phyloP scores from a whole-genome alignment of 1,140 invertebrate species.

The Drosophila gunungcola region DNA sequence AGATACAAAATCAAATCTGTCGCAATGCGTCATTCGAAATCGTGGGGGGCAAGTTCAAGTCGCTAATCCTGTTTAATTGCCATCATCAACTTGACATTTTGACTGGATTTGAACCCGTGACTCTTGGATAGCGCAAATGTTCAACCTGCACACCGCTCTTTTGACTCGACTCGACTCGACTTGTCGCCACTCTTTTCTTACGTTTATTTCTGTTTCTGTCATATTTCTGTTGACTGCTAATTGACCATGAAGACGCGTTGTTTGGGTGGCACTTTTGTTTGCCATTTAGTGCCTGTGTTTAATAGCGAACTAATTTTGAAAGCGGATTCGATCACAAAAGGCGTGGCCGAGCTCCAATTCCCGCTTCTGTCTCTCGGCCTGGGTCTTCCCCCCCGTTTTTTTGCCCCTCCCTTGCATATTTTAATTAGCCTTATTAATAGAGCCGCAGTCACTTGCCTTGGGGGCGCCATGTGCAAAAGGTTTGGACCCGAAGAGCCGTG shows the following conservation, averaged over 20 bases:
- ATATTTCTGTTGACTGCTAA: slow-evolving; percentile 75
- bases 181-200: not conserved
- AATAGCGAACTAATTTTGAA: slow-evolving; percentile 78
- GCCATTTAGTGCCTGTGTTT: slow-evolving; percentile 74
- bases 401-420: slow-evolving; percentile 40
- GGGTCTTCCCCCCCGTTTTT: not conserved
- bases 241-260: slow-evolving; percentile 71
- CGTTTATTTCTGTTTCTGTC: slow-evolving; percentile 47
- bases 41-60: slow-evolving; percentile 60
- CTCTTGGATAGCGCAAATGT: slow-evolving; percentile 49
- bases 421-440: slow-evolving; percentile 73
- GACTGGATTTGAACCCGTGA: slow-evolving; percentile 47
- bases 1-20: slow-evolving; percentile 13
- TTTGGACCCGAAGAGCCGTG: slow-evolving; percentile 37
- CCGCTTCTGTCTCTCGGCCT: slow-evolving; percentile 32
- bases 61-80: slow-evolving; percentile 56
- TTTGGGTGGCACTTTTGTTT: slow-evolving; percentile 76
- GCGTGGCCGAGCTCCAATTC: slow-evolving; percentile 37
- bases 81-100: slow-evolving; percentile 55
- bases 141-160: slow-evolving; percentile 24
- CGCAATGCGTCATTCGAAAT: slow-evolving; percentile 35
- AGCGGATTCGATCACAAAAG: slow-evolving; percentile 56
- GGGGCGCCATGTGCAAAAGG: slow-evolving; percentile 48
- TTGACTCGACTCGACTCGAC: slow-evolving; percentile 10
- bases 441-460: slow-evolving; percentile 36